Conservation (phyloP, 2,888 invertebrate genomes). For the Hypselothyrea guttata region DNA sequence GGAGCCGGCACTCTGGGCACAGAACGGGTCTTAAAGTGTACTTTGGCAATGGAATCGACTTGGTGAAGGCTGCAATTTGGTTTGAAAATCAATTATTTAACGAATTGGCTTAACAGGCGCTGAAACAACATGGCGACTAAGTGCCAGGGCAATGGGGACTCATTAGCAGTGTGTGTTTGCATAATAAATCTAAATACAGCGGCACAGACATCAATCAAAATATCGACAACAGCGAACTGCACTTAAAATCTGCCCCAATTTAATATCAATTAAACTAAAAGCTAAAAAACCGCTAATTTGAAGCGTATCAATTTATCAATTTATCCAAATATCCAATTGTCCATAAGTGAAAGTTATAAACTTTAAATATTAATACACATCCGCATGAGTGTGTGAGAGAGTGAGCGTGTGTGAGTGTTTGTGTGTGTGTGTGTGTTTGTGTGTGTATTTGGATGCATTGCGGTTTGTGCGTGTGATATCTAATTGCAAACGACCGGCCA, state of each 20-base stretch:
- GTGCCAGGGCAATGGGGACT: background rate
- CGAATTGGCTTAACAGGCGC: constrained; percentile 16
- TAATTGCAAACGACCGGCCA: constrained; percentile 62
- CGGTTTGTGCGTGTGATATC: constrained; percentile 36
- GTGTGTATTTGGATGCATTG: constrained; percentile 3
- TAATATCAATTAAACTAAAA: constrained; percentile 46
- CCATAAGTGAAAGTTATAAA: constrained; percentile 24
- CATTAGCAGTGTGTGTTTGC: constrained; percentile 12
- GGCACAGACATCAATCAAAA: constrained; percentile 26
- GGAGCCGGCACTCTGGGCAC: constrained; percentile 23
- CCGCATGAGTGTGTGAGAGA: constrained; percentile 2
- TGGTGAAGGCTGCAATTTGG: constrained; percentile 4
- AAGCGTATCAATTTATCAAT: background rate
- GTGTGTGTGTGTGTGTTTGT: background rate
- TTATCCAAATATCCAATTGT: no score
- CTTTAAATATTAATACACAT: constrained; percentile 18
- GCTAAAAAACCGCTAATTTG: constrained; percentile 6
- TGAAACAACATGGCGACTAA: background rate
- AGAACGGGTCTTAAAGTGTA: constrained; percentile 40
- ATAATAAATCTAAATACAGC: constrained; percentile 12
- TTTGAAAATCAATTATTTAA: constrained; percentile 41
- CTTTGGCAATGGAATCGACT: constrained; percentile 2
- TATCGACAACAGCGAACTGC: constrained; percentile 26
- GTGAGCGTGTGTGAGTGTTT: no score
- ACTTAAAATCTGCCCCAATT: constrained; percentile 14